A percentile compares a stretch with the other conserved stretches of the same genome.
Evolutionary conservation across 2,888 invertebrate species (phyloP).

Genomic region (Melinaea marsaeus): DNA sequence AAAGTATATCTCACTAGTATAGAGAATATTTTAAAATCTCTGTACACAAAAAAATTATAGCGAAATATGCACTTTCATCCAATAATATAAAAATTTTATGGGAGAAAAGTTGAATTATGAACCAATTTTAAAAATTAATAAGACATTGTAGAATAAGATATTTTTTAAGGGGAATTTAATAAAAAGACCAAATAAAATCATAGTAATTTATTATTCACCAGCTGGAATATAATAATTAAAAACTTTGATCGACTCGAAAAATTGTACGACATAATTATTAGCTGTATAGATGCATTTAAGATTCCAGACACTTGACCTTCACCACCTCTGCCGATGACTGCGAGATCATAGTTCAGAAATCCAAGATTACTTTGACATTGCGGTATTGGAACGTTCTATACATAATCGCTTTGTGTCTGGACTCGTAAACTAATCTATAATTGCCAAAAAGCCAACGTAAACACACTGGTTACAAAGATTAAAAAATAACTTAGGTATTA

Average conservation of each 20-base stretch:
- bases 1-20: no score
- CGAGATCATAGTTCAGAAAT: no score
- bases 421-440: slow-evolving; percentile 35
- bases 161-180: slow-evolving; percentile 32
- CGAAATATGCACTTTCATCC: no score
- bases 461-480: slow-evolving; percentile 70
- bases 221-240: slow-evolving; percentile 69
- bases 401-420: slow-evolving; percentile 20
- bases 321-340: background rate
- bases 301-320: slow-evolving; percentile 1
- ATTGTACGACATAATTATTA: slow-evolving; percentile 63
- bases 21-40: no score
- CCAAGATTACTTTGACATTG: no score
- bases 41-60: no score
- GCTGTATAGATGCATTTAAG: slow-evolving; percentile 35
- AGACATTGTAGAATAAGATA: no score
- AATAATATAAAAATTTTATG: no score
- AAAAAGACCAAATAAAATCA: slow-evolving; percentile 60
- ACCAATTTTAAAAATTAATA: no score
- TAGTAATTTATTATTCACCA: slow-evolving; percentile 71
- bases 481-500: slow-evolving; percentile 71
- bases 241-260: slow-evolving; percentile 73
- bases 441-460: slow-evolving; percentile 59
- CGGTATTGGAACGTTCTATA: no score
- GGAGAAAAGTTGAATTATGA: no score